Base-by-base conservation (phyloP, 2,797 vertebrate species). In the Lithobates sylvaticus region DNA sequence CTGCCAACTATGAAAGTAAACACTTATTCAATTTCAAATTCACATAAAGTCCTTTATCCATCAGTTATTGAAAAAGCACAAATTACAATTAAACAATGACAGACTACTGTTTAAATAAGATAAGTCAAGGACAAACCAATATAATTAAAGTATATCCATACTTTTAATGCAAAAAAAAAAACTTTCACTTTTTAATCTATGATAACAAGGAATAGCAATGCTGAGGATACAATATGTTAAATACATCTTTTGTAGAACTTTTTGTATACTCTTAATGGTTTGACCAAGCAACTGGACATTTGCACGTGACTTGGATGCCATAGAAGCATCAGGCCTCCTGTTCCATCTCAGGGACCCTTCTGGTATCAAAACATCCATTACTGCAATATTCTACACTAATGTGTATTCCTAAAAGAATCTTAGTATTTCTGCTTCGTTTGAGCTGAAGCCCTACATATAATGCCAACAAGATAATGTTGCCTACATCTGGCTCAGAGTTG, bases 71-170 rank as follows among this genome's bases (percentile, higher is more conserved):
- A 23, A 23, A 61, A 61, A 61, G 6, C 7, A 61, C 54, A 61
- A 61, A 61, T 61, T 8, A 61, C 7, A 23, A 61, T 61, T 36
- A 77, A 77, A 64, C 29, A 64, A 65, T 58, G 16, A 76, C 29
- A 34, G 54, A 39, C 15, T 77, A 12, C 26, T 39, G 54, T 36
- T 65, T 76, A 7, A 64, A 77, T 50, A 54, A 75, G 73, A 77
- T 77, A 64, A 26, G 5, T 77, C 76, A 65, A 77, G 76, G 76
- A 64, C 29, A 65, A 61, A 10, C 5, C 50, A 77, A 23, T 39
- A 54, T 77, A n/a, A 61, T 61, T 54, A 29, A 54, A 76, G 61
- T 36, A 10, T 15, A 61, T 64, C 1, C 29, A 4, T 77, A 27
- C 3, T 44, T 78, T 61, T 78, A 44, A 8, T 44, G 12, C 16